Evolutionary conservation across 1,140 invertebrate genomes (phyloP), one percentile per base, ranked within the genome.

Genomic region (Papilio polyxenes): DNA sequence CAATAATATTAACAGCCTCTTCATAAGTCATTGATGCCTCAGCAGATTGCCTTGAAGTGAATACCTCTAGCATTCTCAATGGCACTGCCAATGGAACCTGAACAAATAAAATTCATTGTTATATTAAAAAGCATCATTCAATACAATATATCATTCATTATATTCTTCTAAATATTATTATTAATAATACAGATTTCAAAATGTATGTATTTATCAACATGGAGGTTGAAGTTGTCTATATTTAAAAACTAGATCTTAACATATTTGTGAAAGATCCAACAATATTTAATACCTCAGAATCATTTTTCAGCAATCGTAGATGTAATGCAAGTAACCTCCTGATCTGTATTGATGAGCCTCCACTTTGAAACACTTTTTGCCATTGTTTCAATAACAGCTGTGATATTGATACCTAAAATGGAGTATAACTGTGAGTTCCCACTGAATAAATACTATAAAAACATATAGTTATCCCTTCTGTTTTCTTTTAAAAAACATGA

Each of bases 1-100:
- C 92, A 75, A 93, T 87, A 51, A 93, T 82, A 81, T 89, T 84
- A 2, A 92, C 79, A 84, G 95, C 91, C 86, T 95, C 94, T 87
- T 93, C 94, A 84, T 83, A 83, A 11, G 85, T 89, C 80, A 96
- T 89, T 62, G 95, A 90, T 20, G 93, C 88, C 83, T 95, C 95
- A 7, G 95, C 95, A 7, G 95, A 92, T 17, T 96, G 92, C 10
- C 94, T 89, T 77, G 95, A 95, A 53, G 97, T 97, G 83, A 97
- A 98, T n/a, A 97, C 95, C 92, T 98, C 97, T 87, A 98, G 89
- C 91, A 97, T 96, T 87, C 97, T 94, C 56, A 98, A 93, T 2
- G 97, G 97, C 81, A 97, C 96, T n/a, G 97, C 97, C 87, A 97
- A 94, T 5, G 96, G 95, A 65, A 96, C 84, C 92, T 95, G 40